phyloP scores from a whole-genome alignment of 2,797 vertebrate genomes.

The Phrynocephalus forsythii region DNA sequence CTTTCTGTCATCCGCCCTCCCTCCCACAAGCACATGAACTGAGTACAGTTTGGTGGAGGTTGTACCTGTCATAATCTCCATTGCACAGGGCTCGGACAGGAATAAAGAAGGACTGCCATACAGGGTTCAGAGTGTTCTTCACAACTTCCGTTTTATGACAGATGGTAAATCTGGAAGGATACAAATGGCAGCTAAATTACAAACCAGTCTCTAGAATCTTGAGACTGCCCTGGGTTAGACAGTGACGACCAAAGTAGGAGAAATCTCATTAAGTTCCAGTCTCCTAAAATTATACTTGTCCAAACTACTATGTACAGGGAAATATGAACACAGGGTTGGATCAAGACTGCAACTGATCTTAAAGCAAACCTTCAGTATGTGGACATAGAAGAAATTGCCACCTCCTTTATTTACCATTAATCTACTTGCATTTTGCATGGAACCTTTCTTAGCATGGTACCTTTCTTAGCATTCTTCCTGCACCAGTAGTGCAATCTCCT shows the following conservation, averaged over 20 bases:
- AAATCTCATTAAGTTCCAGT: not conserved
- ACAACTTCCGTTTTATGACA: constrained; percentile 94
- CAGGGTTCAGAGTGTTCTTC: constrained; percentile 90
- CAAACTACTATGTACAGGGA: not conserved
- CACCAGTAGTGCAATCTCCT: not conserved
- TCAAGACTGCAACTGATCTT: constrained; percentile 1
- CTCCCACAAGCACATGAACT: not conserved
- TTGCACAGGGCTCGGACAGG: constrained; percentile 92
- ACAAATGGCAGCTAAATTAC: not conserved
- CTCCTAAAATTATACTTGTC: not conserved
- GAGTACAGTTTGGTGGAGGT: not conserved
- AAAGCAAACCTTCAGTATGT: not conserved
- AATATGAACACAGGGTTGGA: not conserved
- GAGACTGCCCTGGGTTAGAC: not conserved
- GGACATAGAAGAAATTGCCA: not conserved
- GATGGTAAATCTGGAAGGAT: constrained; percentile 86
- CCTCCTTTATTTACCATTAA: not conserved
- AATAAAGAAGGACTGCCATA: constrained; percentile 90
- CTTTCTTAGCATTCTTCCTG: not conserved
- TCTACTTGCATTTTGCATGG: not conserved
- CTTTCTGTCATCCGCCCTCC: not conserved
- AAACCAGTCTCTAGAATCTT: too few relatives aligned
- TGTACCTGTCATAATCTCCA: constrained; percentile 90
- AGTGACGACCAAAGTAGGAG: not conserved
- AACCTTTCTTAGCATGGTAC: not conserved